phyloP scores from a whole-genome alignment of 2,888 invertebrate genomes.

The Nipponacmea schrenckii region DNA sequence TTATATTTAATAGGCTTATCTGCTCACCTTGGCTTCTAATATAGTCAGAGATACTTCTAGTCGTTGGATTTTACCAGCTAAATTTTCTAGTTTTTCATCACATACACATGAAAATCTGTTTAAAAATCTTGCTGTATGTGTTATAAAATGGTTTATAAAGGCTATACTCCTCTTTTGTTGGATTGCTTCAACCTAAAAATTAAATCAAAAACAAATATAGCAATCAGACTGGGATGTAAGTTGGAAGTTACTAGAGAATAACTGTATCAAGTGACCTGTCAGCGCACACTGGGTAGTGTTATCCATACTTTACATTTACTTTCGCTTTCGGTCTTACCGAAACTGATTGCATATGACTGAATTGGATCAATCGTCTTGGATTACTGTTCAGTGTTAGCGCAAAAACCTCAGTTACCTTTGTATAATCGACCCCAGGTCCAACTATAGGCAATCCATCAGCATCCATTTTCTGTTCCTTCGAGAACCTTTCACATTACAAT shows the following conservation, averaged over 20 bases:
- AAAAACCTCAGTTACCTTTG: constrained; percentile 53
- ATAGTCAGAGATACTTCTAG: constrained; percentile 87
- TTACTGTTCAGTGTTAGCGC: no score
- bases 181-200: constrained; percentile 76
- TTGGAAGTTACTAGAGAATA: no score
- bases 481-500: not conserved
- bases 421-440: constrained; percentile 68
- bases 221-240: no score
- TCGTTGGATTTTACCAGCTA: constrained; percentile 86
- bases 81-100: constrained; percentile 84
- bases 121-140: constrained; percentile 85
- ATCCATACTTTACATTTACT: no score
- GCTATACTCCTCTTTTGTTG: constrained; percentile 90
- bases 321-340: no score
- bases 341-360: no score
- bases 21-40: constrained; percentile 84
- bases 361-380: no score
- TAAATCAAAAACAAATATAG: not conserved
- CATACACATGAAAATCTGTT: constrained; percentile 88
- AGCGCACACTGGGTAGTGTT: no score
- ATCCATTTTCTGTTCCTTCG: constrained; percentile 58
- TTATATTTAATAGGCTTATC: no score
- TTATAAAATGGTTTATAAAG: constrained; percentile 91
- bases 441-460: constrained; percentile 67
- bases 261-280: no score